Conservation (phyloP, 2,113 vertebrate genomes). For the Cromileptes altivelis region DNA sequence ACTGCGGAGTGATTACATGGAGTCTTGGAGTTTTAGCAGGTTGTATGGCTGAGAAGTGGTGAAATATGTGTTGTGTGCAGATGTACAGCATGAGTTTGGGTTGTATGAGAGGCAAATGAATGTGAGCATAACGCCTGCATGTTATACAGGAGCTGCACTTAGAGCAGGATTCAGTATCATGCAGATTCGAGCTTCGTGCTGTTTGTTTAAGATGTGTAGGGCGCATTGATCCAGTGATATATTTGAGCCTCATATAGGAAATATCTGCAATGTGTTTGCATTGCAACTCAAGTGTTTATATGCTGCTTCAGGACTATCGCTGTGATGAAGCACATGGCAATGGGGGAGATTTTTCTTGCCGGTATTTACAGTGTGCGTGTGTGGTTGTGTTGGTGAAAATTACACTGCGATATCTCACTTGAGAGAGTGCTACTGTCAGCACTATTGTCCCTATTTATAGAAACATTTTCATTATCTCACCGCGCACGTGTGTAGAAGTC, state of each 20-base stretch:
- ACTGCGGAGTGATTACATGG: constrained; percentile 23
- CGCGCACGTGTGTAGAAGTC: constrained; percentile 68
- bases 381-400: constrained; percentile 59
- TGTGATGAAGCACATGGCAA: constrained; percentile 61
- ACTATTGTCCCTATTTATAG: constrained; percentile 84
- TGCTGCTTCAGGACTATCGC: constrained; percentile 64
- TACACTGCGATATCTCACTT: constrained; percentile 79
- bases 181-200: constrained; percentile 38
- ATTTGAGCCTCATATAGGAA: constrained; percentile 50
- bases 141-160: constrained; percentile 39
- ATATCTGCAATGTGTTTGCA: constrained; percentile 69
- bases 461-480: constrained; percentile 84
- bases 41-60: constrained; percentile 28
- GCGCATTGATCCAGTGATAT: constrained; percentile 50
- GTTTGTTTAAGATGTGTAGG: constrained; percentile 58
- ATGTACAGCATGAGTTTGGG: constrained; percentile 8
- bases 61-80: constrained; percentile 36
- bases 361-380: constrained; percentile 47
- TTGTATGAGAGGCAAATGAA: constrained; percentile 11
- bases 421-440: constrained; percentile 81
- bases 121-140: background rate
- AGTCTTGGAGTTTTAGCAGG: constrained; percentile 21
- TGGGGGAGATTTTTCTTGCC: constrained; percentile 51
- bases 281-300: constrained; percentile 67
- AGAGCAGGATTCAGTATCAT: constrained; percentile 32